These are phyloP conservation scores for Cygnus olor DNA, from an alignment of 2,797 vertebrate genomes.

Conservation along the genomic window DNA sequence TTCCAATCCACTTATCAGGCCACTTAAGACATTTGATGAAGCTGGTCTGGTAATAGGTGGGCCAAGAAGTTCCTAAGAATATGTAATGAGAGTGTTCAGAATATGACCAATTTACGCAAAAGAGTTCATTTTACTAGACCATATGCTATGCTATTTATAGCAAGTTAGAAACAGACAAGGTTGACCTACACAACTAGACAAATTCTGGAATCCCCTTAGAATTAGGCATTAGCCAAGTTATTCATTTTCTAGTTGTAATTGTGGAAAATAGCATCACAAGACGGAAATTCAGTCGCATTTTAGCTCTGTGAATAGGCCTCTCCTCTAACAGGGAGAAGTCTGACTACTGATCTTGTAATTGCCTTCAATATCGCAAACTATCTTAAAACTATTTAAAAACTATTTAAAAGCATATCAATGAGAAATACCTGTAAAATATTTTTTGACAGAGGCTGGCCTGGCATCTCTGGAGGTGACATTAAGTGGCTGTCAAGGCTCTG, in stretches of 20 bases:
- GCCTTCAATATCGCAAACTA: not conserved
- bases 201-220: not conserved
- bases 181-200: not conserved
- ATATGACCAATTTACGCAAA: not conserved
- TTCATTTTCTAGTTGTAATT: not conserved
- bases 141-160: not conserved
- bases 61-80: constrained; percentile 88
- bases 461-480: constrained; percentile 83
- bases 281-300: not conserved
- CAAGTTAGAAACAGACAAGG: not conserved
- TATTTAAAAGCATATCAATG: not conserved
- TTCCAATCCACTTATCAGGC: constrained; percentile 86
- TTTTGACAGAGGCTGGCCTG: constrained; percentile 84
- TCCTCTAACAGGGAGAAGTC: not conserved
- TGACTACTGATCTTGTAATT: not conserved
- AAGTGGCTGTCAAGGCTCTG: constrained; percentile 86
- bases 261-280: not conserved
- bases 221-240: not conserved
- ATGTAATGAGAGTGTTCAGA: not conserved
- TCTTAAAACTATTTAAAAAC: not conserved
- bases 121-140: not conserved
- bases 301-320: not conserved
- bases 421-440: constrained; percentile 92
- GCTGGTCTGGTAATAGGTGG: constrained; percentile 81
- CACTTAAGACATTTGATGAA: constrained; percentile 86